Evolutionary conservation across 1,140 invertebrate genomes (phyloP), one percentile per base, ranked within the genome.

Genomic region (Ladona fulva): DNA sequence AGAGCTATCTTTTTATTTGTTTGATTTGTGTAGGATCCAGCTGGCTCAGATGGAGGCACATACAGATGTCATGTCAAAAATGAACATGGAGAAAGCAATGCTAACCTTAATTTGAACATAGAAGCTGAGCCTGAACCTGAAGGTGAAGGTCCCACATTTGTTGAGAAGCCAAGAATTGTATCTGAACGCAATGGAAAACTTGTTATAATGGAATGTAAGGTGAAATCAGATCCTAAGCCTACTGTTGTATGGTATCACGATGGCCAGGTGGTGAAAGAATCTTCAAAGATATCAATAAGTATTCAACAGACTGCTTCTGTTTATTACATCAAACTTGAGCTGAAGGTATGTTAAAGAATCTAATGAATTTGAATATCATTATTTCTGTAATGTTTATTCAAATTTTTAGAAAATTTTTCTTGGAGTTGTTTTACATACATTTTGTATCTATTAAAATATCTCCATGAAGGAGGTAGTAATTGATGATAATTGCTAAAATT

Each of bases 51-150:
- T 87, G 97, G 96, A 83, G 98, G 98, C 74, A 95, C 95, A 77
- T 99, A 99, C 87, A 93, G 96, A 83, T 99, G 97, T 87, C 93
- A 97, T 84, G 96, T 98, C 12, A 92, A 95, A 85, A 99, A 99
- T 85, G 95, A 97, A 85, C 94, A 92, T 84, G 98, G 98, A 76
- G 97, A 99, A 88, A 97, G 95, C 80, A 99, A 98, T 85, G 98
- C 98, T 66, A 99, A 99, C 86, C 89, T 99, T 8, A 99, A 98
- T 83, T 87, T 99, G 75, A 99, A 99, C 85, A 99, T 99, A 84
- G 96, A 98, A 87, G 95, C 94, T 14, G 95, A 96, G 83, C 92
- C 93, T 0, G 95, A 96, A 85, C 92, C 92, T 0, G 94, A 96
- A 85, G 96, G 96, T 19, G 93, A 96, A 82, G 96, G 97, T 16